Evolutionary conservation across 2,888 invertebrate species (phyloP), one percentile per base, ranked within the genome.

Genomic region (Cistogaster globosa): DNA sequence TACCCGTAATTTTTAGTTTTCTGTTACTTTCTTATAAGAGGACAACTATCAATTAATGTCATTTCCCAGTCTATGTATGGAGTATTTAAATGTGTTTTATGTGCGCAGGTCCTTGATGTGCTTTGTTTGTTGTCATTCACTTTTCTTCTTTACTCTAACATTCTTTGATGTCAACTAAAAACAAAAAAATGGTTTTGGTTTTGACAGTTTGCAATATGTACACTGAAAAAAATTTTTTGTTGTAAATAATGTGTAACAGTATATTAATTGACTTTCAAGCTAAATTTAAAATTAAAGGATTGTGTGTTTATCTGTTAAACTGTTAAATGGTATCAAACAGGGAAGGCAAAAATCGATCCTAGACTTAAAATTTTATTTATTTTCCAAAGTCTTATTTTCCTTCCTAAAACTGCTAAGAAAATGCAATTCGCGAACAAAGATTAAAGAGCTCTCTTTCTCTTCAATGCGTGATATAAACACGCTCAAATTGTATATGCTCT

Each of bases 201-300:
- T 62, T 85, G 78, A 85, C 75, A 85, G 65, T 45, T 71, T 4
- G 75, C 58, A 82, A 42, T 75, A 18, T 16, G 9, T 69, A 62
- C 72, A 84, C 80, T 11, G 26, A 12, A 14, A 71, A 14, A 79
- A 84, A 62, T 20, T 8, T 7, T 68, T 8, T 7, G 9, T 8
- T 38, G 16, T 18, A 4, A 38, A 11, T 38, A 11, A 18, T 20
- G n/a, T 51, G 18, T 51, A 51, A 18, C 51, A n/a, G 1, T n/a
- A n/a, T n/a, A n/a, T n/a, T n/a, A n/a, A n/a, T n/a, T n/a, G n/a
- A n/a, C n/a, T n/a, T n/a, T n/a, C 11, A 48, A 6, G 16, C n/a
- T n/a, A 16, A 0, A 9, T 36, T 36, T 2, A 32, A 32, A 32
- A 32, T 32, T 32, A 4, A 32, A 32, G 32, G 32, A 32, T 4